Percentiles rank a stretch among this genome's conserved stretches.
Conservation (phyloP, 2,113 vertebrate species). For the Alosa alosa region DNA sequence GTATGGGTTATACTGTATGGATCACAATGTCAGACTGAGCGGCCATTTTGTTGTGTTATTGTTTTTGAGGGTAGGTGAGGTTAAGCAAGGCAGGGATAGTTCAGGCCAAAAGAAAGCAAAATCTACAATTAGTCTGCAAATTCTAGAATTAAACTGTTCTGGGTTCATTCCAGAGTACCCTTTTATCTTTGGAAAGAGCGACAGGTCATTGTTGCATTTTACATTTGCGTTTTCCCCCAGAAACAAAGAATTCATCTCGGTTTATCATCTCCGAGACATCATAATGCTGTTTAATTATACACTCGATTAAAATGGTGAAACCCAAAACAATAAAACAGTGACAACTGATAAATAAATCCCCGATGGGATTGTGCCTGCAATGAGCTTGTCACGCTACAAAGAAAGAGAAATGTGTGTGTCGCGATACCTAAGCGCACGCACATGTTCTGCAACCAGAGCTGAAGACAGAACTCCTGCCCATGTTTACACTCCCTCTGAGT, state of each 20-base stretch:
- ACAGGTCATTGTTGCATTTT: not conserved
- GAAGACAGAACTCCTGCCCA: constrained; percentile 25
- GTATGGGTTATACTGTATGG: not conserved
- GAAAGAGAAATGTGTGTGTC: not conserved
- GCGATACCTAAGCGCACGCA: not conserved
- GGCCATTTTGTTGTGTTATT: not conserved
- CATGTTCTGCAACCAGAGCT: not conserved
- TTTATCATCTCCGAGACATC: constrained; percentile 50
- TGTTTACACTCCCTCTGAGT: not conserved
- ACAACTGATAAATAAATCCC: constrained; percentile 46
- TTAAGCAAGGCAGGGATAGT: too few species aligned
- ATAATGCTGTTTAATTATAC: constrained; percentile 51
- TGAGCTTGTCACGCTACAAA: constrained; percentile 27
- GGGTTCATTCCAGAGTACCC: not conserved
- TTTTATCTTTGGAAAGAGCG: not conserved
- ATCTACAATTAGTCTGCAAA: not conserved
- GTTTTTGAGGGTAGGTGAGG: not conserved
- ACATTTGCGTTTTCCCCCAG: constrained; percentile 5
- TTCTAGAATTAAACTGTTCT: not conserved
- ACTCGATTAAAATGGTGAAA: constrained; percentile 44
- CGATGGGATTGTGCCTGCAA: constrained; percentile 32
- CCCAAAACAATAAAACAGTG: constrained; percentile 52
- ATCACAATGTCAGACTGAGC: not conserved
- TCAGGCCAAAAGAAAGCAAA: too few species aligned
- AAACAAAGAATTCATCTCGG: constrained; percentile 26